phyloP scores from a whole-genome alignment of 2,113 vertebrate genomes.

The Cinclus cinclus region DNA sequence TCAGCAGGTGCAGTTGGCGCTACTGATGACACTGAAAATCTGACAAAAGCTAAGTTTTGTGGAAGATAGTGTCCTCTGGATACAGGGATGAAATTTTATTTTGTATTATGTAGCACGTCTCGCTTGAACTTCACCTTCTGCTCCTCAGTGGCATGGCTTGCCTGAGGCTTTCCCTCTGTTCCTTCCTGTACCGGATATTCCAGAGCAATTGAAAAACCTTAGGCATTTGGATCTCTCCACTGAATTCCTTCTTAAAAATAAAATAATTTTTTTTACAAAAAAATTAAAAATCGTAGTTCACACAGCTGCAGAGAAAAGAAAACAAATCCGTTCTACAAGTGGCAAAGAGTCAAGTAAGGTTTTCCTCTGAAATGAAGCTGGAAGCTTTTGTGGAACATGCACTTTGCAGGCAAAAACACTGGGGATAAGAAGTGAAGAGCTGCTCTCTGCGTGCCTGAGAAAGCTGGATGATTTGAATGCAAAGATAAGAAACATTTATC shows the following conservation, averaged over 20 bases:
- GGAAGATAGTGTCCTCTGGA: background rate
- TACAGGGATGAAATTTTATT: background rate
- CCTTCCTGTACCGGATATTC: background rate
- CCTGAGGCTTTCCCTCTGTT: background rate
- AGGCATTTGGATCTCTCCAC: background rate
- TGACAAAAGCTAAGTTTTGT: background rate
- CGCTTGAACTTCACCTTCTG: background rate
- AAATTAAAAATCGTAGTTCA: background rate
- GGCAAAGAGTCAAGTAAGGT: background rate
- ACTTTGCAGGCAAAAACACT: background rate
- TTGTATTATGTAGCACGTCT: background rate
- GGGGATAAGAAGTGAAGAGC: background rate
- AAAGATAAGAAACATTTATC: slow-evolving; percentile 45
- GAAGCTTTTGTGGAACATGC: background rate
- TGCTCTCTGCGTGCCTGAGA: background rate
- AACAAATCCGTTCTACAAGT: background rate
- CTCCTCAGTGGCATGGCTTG: background rate
- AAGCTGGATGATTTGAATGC: background rate
- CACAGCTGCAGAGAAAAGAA: background rate
- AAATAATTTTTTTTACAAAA: background rate
- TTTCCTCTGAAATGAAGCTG: background rate
- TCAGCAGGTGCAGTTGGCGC: background rate
- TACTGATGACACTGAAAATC: background rate
- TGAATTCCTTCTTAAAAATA: background rate
- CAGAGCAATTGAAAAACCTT: background rate